These are phyloP conservation scores for Limnephilus lunatus DNA, from an alignment of 2,888 invertebrate species.

Conservation along the genomic window DNA sequence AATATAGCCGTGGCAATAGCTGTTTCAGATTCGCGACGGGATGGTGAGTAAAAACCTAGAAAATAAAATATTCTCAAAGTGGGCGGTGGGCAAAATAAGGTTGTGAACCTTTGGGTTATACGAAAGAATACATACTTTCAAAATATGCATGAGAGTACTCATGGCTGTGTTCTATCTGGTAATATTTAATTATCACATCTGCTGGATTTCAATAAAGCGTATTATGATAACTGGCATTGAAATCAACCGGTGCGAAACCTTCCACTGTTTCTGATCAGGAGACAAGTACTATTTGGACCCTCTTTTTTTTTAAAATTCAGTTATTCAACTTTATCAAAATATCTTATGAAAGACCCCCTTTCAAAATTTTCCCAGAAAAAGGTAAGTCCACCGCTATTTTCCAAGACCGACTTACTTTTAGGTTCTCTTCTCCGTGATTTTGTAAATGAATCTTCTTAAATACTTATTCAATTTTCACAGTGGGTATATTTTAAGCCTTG, in stretches of 20 bases:
- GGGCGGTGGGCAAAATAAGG: no score
- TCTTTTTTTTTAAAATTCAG: neutral
- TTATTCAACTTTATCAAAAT: neutral
- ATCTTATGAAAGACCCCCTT: neutral
- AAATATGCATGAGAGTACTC: no score
- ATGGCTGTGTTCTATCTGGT: neutral
- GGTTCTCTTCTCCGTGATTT: neutral
- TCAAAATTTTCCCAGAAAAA: neutral
- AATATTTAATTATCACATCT: neutral
- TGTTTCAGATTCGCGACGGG: no score
- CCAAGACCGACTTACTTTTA: neutral
- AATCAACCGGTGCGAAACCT: neutral
- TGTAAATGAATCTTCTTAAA: neutral
- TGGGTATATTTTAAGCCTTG: neutral
- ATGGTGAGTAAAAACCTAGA: no score
- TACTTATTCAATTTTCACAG: neutral
- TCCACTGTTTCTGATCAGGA: neutral
- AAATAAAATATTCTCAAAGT: no score
- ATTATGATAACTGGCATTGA: neutral
- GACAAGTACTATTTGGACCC: neutral
- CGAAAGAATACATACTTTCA: no score
- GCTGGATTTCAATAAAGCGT: neutral
- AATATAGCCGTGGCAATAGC: no score
- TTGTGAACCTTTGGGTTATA: no score
- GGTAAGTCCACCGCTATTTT: neutral